These are phyloP conservation scores for Anguilla rostrata DNA, from an alignment of 2,113 vertebrate species.

Conservation along the genomic window DNA sequence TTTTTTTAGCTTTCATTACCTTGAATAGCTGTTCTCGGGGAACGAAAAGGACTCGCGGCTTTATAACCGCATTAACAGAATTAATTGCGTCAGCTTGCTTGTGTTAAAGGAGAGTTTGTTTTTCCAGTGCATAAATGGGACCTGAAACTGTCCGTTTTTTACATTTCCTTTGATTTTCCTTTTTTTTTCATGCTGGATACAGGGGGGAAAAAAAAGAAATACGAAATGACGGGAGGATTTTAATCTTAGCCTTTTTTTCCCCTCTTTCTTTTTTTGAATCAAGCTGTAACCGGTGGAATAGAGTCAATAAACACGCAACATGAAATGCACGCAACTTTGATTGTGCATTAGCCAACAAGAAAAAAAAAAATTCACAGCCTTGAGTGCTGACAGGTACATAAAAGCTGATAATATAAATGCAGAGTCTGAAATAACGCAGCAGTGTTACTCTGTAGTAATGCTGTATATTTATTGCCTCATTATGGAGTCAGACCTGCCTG, in stretches of 20 bases:
- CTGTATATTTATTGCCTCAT: slow-evolving; percentile 76
- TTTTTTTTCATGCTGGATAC: slow-evolving; percentile 34
- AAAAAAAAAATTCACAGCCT: slow-evolving; percentile 54
- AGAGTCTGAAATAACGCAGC: slow-evolving; percentile 69
- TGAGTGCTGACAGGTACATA: slow-evolving; percentile 86
- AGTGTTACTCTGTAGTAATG: slow-evolving; percentile 73
- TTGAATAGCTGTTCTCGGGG: slow-evolving; percentile 46
- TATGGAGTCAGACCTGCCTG: slow-evolving; percentile 59
- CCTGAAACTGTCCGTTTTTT: slow-evolving; percentile 42
- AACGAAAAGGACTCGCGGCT: slow-evolving; percentile 48
- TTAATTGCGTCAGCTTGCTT: slow-evolving; percentile 51
- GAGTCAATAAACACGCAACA: slow-evolving; percentile 74
- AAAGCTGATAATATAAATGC: slow-evolving; percentile 83
- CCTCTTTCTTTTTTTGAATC: slow-evolving; percentile 13
- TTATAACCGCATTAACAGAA: slow-evolving; percentile 64
- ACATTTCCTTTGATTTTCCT: slow-evolving; percentile 47
- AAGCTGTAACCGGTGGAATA: slow-evolving; percentile 63
- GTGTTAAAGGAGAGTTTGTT: slow-evolving; percentile 61
- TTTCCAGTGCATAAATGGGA: slow-evolving; percentile 51
- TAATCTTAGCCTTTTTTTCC: slow-evolving; percentile 10
- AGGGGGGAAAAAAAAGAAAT: slow-evolving; percentile 32
- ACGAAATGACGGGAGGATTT: slow-evolving; percentile 31
- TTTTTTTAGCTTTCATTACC: slow-evolving; percentile 41
- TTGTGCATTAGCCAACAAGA: slow-evolving; percentile 59
- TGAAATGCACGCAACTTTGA: slow-evolving; percentile 65